Evolutionary conservation across 2,888 invertebrate species (phyloP).

Genomic region (Limnephilus lunatus): DNA sequence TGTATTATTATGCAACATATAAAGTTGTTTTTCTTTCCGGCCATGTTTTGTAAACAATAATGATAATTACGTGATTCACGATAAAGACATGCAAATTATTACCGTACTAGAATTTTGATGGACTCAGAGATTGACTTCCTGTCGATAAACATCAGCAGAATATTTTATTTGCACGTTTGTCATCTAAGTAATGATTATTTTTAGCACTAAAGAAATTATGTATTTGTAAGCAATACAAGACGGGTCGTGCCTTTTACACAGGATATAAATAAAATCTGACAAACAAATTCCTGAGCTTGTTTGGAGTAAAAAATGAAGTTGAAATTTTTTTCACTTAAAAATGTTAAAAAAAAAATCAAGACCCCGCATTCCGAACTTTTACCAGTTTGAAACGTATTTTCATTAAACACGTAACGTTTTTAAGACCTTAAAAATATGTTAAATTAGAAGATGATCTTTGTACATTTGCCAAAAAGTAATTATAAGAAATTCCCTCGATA

Average conservation of each 20-base stretch:
- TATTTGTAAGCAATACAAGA: not conserved
- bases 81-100: not conserved
- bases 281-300: no score
- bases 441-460: no score
- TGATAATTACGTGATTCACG: not conserved
- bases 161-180: not conserved
- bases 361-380: no score
- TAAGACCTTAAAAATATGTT: no score
- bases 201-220: not conserved
- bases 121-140: not conserved
- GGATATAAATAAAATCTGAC: not conserved
- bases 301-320: no score
- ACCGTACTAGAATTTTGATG: not conserved
- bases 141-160: slow-evolving; percentile 2
- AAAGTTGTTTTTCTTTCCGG: not conserved
- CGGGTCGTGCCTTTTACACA: not conserved
- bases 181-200: not conserved
- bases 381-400: no score
- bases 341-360: no score
- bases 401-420: no score
- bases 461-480: no score
- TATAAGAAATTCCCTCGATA: no score
- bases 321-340: no score
- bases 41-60: not conserved
- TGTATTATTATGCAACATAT: not conserved